Evolutionary conservation across 2,888 invertebrate genomes (phyloP).

Genomic region (Xanthostigma xanthostigma): DNA sequence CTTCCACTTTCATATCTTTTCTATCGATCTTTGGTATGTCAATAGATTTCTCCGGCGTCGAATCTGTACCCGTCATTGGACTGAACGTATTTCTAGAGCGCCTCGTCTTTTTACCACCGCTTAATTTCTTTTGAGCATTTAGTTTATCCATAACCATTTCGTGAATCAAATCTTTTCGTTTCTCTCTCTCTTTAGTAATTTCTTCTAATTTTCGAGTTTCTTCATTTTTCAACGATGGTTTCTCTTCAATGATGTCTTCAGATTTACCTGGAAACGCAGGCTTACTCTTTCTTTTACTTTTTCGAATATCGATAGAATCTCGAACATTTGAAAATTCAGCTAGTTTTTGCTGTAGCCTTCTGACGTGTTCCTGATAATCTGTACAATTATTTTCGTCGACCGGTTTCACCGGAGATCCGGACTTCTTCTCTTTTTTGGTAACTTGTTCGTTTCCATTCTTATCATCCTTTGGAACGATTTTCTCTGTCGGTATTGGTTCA

Average conservation of each 20-base stretch:
- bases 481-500: slow-evolving; percentile 10
- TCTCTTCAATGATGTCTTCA: slow-evolving; percentile 16
- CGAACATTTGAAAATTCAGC: slow-evolving; percentile 54
- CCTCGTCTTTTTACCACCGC: slow-evolving; percentile 33
- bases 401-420: slow-evolving; percentile 7
- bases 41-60: too few relatives aligned
- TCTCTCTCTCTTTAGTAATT: slow-evolving; percentile 62
- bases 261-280: slow-evolving; percentile 17
- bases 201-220: slow-evolving; percentile 52
- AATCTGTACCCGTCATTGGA: slow-evolving; percentile 10
- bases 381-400: slow-evolving; percentile 15
- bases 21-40: too few relatives aligned
- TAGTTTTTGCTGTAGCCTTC: slow-evolving; percentile 47
- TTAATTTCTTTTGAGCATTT: slow-evolving; percentile 47
- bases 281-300: slow-evolving; percentile 33
- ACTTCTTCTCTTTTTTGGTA: slow-evolving; percentile 4
- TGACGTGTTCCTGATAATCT: slow-evolving; percentile 46
- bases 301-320: slow-evolving; percentile 50
- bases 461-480: slow-evolving; percentile 5
- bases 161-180: slow-evolving; percentile 71
- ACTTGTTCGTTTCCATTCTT: slow-evolving; percentile 2
- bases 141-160: slow-evolving; percentile 71
- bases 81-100: slow-evolving; percentile 29
- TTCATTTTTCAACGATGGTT: slow-evolving; percentile 26
- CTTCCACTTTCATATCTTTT: too few relatives aligned